Conservation (phyloP, 2,888 invertebrate genomes). For the Merodon equestris region DNA sequence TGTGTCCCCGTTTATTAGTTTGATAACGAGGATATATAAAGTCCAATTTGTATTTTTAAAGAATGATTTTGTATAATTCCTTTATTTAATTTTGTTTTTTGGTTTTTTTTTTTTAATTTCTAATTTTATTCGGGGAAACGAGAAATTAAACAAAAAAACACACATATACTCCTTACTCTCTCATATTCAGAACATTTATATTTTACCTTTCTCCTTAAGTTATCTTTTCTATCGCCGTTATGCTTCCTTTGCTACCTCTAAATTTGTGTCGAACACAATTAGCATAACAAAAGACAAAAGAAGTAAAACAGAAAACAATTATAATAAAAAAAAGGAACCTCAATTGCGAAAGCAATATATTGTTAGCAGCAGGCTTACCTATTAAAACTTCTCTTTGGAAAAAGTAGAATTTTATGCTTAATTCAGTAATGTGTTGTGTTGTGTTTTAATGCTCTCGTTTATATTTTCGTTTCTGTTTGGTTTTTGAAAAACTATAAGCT, state of each 20-base stretch:
- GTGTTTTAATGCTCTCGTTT: too few relatives aligned
- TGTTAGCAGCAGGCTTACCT: constrained; percentile 33
- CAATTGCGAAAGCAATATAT: constrained; percentile 31
- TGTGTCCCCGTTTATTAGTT: constrained; percentile 9
- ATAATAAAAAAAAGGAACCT: neutral
- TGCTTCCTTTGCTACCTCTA: neutral
- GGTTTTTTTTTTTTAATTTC: too few relatives aligned
- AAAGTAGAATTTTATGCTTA: too few relatives aligned
- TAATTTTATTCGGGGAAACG: constrained; percentile 2
- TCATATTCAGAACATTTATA: too few relatives aligned
- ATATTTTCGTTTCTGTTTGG: too few relatives aligned
- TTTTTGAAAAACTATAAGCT: too few relatives aligned
- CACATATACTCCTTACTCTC: neutral
- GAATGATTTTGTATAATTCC: constrained; percentile 53
- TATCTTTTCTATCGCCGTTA: neutral
- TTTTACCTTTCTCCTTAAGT: too few relatives aligned
- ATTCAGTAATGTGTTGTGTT: too few relatives aligned
- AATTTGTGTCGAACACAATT: constrained; percentile 13
- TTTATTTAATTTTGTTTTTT: neutral
- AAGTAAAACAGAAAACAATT: neutral
- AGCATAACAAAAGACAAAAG: neutral
- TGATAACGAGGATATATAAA: constrained; percentile 44
- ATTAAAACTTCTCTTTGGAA: constrained; percentile 30
- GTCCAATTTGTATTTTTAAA: constrained; percentile 53
- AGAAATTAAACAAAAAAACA: neutral